Base-by-base conservation (phyloP, 2,113 vertebrate species). In the Dunckerocampus dactyliophorus region DNA sequence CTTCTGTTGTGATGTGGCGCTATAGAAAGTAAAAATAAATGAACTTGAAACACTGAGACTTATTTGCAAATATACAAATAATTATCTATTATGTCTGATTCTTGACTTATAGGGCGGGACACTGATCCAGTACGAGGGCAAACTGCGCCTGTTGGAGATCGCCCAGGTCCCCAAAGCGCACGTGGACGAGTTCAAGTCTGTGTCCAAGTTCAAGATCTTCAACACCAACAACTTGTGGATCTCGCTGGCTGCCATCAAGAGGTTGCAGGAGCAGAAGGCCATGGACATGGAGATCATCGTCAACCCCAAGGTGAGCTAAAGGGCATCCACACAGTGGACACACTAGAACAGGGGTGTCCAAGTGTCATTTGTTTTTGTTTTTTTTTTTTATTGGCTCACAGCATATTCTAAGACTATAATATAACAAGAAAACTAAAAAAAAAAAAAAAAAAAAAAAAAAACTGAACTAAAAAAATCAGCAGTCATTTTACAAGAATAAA, bases 141-240 rank as follows among this genome's bases (percentile, higher is more conserved):
- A 99, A 74, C 88, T 99, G 86, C 92, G 97, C 51, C 87, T 99
- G 81, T 92, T 99, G 80, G 97, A 99, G 90, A 98, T 99, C 15
- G 97, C 97, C 59, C 97, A 99, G 85, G 97, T 99, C 60, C 97
- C 97, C 47, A 98, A 95, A 89, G 87, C 95, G 12, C 96, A 97
- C 0, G 97, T 99, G 19, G 97, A 99, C 71, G 97, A 99, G 64
- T 99, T 99, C 89, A 99, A 99, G 78, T 99, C 97, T 0, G 96
- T 98, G 62, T 93, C 95, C 12, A 99, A 99, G 85, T 99, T 99
- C 86, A 99, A 99, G 91, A 99, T 99, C 86, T 99, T 99, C 87
- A 99, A 99, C 67, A 99, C 97, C 79, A 99, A 99, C 91, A 99
- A 99, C 69, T 67, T 99, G 79, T 99, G 97, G 97, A 92, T 99